Conservation (phyloP, 2,113 vertebrate species). For the Bettongia penicillata region DNA sequence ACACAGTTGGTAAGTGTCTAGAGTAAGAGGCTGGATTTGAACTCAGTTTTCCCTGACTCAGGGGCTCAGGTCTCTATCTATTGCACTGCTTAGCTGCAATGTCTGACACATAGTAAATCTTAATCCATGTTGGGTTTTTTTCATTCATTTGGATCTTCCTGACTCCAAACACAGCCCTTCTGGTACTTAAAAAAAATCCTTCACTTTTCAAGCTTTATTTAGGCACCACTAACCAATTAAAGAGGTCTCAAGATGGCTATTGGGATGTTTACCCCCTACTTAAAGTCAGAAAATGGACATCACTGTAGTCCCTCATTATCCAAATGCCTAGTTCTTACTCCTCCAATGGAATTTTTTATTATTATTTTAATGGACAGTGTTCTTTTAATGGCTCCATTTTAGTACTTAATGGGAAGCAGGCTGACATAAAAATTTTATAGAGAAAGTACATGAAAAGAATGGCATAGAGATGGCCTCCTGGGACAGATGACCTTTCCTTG, state of each 20-base stretch:
- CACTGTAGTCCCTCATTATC: background rate
- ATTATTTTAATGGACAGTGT: background rate
- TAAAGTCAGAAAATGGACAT: background rate
- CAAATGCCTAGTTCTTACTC: background rate
- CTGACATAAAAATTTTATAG: background rate
- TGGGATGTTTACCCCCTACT: background rate
- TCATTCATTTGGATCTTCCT: background rate
- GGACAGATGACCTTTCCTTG: background rate
- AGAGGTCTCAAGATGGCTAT: background rate
- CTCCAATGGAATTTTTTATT: background rate
- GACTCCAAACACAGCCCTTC: background rate
- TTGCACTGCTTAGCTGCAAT: background rate
- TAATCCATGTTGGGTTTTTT: background rate
- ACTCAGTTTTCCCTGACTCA: background rate
- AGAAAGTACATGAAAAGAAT: background rate
- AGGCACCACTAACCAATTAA: background rate
- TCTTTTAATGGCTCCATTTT: background rate
- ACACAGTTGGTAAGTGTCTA: background rate
- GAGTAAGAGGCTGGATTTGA: background rate
- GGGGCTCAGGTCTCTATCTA: background rate
- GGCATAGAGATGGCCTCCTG: background rate
- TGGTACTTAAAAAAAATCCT: background rate
- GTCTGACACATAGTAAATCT: background rate
- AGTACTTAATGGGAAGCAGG: background rate
- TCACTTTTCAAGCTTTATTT: background rate